phyloP scores from a whole-genome alignment of 2,113 vertebrate genomes.

The Thalassarche chlororhynchos region DNA sequence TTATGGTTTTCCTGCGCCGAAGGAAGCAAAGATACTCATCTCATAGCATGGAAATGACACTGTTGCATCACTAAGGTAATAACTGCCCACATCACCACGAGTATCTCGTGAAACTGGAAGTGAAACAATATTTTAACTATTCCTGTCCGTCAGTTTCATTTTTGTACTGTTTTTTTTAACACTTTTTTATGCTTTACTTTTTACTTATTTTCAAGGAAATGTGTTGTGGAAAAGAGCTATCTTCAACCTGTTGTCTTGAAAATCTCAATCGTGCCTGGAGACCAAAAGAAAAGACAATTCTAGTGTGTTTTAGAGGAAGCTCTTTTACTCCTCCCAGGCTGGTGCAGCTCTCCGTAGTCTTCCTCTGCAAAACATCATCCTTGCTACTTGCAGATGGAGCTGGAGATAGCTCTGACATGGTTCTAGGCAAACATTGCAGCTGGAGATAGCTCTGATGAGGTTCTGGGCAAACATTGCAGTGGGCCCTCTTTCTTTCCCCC shows the following conservation, averaged over 20 bases:
- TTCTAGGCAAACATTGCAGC: neutral
- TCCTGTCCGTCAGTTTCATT: neutral
- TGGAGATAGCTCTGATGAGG: neutral
- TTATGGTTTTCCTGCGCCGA: neutral
- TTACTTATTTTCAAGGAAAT: neutral
- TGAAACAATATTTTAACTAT: neutral
- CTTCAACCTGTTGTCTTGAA: neutral
- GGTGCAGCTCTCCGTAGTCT: neutral
- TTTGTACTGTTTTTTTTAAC: neutral
- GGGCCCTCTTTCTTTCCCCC: neutral
- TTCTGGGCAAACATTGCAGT: neutral
- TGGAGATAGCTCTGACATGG: neutral
- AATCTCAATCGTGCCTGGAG: neutral
- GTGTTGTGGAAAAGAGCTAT: neutral
- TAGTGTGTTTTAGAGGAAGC: neutral
- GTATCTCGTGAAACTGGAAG: neutral
- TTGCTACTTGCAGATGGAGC: neutral
- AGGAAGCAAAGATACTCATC: neutral
- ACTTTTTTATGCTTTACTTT: neutral
- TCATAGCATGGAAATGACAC: neutral
- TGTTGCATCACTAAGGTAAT: neutral
- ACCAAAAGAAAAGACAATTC: neutral
- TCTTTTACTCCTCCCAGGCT: neutral
- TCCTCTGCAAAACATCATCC: neutral
- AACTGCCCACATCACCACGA: neutral